Evolutionary conservation across 2,797 vertebrate species (phyloP).

Genomic region (Sebastiscus tertius): DNA sequence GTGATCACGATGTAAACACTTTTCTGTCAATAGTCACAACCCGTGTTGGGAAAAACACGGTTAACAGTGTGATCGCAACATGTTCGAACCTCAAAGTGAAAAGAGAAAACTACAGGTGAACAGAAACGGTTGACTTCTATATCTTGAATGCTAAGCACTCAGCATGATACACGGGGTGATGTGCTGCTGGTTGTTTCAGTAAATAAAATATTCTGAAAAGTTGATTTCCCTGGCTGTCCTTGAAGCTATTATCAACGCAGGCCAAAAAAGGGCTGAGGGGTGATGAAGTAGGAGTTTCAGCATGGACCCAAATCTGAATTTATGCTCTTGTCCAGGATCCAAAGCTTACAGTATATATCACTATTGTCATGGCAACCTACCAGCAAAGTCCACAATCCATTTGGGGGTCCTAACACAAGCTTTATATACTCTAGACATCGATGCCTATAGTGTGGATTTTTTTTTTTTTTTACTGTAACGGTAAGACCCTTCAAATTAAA

Average conservation of each 20-base stretch:
- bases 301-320: constrained; percentile 34
- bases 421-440: constrained; percentile 30
- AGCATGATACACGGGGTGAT: constrained; percentile 28
- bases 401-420: constrained; percentile 34
- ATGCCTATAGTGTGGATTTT: constrained; percentile 25
- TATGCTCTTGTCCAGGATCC: constrained; percentile 24
- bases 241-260: constrained; percentile 40
- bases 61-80: not conserved
- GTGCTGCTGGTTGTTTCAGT: constrained; percentile 66
- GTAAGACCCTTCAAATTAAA: constrained; percentile 36
- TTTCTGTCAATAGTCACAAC: constrained; percentile 45
- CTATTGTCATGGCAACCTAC: constrained; percentile 38
- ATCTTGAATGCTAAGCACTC: constrained; percentile 13
- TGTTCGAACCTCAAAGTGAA: constrained; percentile 8
- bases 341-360: constrained; percentile 34
- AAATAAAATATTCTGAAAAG: constrained; percentile 25
- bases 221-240: constrained; percentile 55
- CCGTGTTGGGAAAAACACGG: not conserved
- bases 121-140: constrained; percentile 19
- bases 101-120: constrained; percentile 15
- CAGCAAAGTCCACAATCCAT: constrained; percentile 35
- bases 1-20: constrained; percentile 56
- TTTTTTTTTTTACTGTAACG: not conserved
- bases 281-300: constrained; percentile 47
- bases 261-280: constrained; percentile 34